Evolutionary conservation across 2,888 invertebrate species (phyloP).

Genomic region (Uropetala carovei): DNA sequence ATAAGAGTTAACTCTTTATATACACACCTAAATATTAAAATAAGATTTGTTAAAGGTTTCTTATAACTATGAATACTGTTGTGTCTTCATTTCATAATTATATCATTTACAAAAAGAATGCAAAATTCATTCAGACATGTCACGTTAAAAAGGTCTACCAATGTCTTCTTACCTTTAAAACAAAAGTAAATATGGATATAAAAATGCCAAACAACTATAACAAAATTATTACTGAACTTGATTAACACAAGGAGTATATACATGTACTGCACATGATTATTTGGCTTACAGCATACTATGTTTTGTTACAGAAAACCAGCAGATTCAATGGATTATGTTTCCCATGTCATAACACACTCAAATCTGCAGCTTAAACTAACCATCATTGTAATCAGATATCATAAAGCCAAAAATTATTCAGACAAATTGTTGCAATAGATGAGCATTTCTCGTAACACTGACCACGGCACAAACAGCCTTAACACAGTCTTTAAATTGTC

Average conservation of each 20-base stretch:
- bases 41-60: slow-evolving; percentile 36
- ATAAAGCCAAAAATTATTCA: not conserved
- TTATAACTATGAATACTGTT: slow-evolving; percentile 40
- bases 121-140: slow-evolving; percentile 8
- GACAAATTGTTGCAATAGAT: not conserved
- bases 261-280: not conserved
- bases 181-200: slow-evolving; percentile 8
- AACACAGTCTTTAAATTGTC: too few relatives aligned
- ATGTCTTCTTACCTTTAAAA: not conserved
- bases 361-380: not conserved
- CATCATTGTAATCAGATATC: not conserved
- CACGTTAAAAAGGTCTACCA: not conserved
- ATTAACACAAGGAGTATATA: not conserved
- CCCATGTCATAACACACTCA: not conserved
- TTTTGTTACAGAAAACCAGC: not conserved
- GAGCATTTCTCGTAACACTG: too few relatives aligned
- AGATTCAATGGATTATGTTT: not conserved
- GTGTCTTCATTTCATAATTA: not conserved
- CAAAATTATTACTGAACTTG: not conserved
- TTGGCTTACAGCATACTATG: not conserved
- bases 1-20: slow-evolving; percentile 25
- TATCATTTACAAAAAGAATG: slow-evolving; percentile 27
- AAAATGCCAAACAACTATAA: slow-evolving; percentile 1
- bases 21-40: slow-evolving; percentile 34
- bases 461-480: too few relatives aligned